These are phyloP conservation scores for Agrotis exclamationis DNA, from an alignment of 2,888 invertebrate species.

Conservation along the genomic window DNA sequence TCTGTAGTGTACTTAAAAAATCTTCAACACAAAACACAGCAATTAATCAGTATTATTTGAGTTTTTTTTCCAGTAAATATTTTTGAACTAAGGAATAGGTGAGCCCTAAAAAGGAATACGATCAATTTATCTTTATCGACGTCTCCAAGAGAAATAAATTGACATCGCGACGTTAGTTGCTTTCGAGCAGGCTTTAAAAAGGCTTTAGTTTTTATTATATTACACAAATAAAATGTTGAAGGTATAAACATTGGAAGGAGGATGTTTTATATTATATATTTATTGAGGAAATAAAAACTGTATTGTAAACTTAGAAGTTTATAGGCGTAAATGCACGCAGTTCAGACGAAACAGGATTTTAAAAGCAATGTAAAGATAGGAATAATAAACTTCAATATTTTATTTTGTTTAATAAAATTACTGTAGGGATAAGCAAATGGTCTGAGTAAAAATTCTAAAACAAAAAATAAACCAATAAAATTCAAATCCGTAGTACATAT, in stretches of 20 bases:
- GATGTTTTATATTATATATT: constrained; percentile 22
- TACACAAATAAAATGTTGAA: constrained; percentile 32
- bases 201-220: constrained; percentile 37
- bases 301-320: neutral
- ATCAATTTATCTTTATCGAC: constrained; percentile 62
- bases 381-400: neutral
- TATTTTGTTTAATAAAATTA: neutral
- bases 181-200: constrained; percentile 39
- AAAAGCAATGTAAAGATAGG: neutral
- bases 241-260: constrained; percentile 1
- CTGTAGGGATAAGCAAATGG: too few relatives aligned
- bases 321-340: neutral
- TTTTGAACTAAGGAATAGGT: constrained; percentile 39
- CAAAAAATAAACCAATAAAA: constrained; percentile 16
- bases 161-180: constrained; percentile 45
- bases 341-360: neutral
- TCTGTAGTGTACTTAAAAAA: constrained; percentile 3
- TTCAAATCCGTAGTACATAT: constrained; percentile 7
- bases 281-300: constrained; percentile 4
- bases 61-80: constrained; percentile 34
- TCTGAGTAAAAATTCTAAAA: neutral
- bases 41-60: constrained; percentile 45
- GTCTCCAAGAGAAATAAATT: constrained; percentile 61
- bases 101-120: constrained; percentile 55
- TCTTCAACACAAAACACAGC: constrained; percentile 3